phyloP scores from a whole-genome alignment of 2,888 invertebrate species.

The Notocelia uddmanniana region DNA sequence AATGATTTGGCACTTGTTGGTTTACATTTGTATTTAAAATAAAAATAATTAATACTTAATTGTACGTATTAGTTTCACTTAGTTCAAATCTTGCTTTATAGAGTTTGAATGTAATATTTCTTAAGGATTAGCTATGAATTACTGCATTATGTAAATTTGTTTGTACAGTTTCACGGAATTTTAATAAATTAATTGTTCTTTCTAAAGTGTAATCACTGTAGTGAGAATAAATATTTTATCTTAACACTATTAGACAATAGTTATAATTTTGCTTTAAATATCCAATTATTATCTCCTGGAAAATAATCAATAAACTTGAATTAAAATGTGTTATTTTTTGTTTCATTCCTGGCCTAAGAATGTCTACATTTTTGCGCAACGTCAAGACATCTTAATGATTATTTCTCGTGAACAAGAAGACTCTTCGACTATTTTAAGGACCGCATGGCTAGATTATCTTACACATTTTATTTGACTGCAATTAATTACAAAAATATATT shows the following conservation, averaged over 20 bases:
- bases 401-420: no score
- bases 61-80: slow-evolving; percentile 32
- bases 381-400: no score
- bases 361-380: neutral
- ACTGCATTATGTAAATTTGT: slow-evolving; percentile 63
- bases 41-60: slow-evolving; percentile 1
- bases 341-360: slow-evolving; percentile 9
- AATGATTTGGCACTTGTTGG: slow-evolving; percentile 23
- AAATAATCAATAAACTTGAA: slow-evolving; percentile 78
- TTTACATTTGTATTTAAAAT: slow-evolving; percentile 19
- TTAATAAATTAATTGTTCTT: slow-evolving; percentile 56
- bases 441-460: no score
- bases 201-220: slow-evolving; percentile 56
- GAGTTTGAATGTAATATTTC: slow-evolving; percentile 54
- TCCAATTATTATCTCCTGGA: slow-evolving; percentile 71
- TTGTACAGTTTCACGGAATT: slow-evolving; percentile 75
- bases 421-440: no score
- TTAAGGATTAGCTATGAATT: slow-evolving; percentile 57
- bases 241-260: slow-evolving; percentile 69
- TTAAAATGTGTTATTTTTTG: slow-evolving; percentile 55
- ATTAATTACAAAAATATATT: no score
- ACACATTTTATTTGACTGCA: no score
- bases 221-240: slow-evolving; percentile 66
- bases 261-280: slow-evolving; percentile 73
- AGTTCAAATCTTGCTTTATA: slow-evolving; percentile 46